Base-by-base conservation (phyloP, 2,888 invertebrate species). In the Biston betularia region DNA sequence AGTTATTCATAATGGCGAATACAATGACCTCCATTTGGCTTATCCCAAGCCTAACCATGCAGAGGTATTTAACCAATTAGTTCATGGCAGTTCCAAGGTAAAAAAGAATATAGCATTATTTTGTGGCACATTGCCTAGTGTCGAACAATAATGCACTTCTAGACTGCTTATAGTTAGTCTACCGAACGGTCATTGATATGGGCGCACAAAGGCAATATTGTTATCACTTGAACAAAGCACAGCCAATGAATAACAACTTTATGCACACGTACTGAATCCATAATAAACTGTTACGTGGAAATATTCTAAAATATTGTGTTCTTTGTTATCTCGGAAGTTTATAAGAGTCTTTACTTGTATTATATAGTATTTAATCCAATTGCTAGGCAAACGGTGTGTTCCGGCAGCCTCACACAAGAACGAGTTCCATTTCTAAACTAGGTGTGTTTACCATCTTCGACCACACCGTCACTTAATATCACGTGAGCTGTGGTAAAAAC, bases 231-330 rank as follows among this genome's bases (percentile, higher is more conserved):
- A 53, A 53, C 52, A 34, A 50, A 50, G 50, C n/a, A 38, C 38
- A 38, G 52, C 14, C 52, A 38, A 53, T 53, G 52, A 38, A 53
- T 14, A n/a, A 35, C 15, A 6, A 11, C 52, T 53, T 53, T 53
- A 11, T 15, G 52, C 38, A 14, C 52, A 14, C 15, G 52, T 1
- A 38, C 38, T 52, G 38, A 38, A 52, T 52, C 9, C 52, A 38
- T 53, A 52, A 52, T 52, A 11, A 53, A 14, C 52, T 38, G 12
- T 52, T 53, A 14, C 11, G 6, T 12, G 34, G 34, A 34, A 50
- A 15, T 14, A 53, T 34, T 34, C 11, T 1, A 6, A 49, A 49
- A n/a, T 1, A 14, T 14, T 46, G 46, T 15, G 6, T 46, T 9
- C 15, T 7, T 14, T 46, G 7, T 46, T 15, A 24, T 4, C 6